phyloP scores from a whole-genome alignment of 2,113 vertebrate species.

The Nothocercus julius region DNA sequence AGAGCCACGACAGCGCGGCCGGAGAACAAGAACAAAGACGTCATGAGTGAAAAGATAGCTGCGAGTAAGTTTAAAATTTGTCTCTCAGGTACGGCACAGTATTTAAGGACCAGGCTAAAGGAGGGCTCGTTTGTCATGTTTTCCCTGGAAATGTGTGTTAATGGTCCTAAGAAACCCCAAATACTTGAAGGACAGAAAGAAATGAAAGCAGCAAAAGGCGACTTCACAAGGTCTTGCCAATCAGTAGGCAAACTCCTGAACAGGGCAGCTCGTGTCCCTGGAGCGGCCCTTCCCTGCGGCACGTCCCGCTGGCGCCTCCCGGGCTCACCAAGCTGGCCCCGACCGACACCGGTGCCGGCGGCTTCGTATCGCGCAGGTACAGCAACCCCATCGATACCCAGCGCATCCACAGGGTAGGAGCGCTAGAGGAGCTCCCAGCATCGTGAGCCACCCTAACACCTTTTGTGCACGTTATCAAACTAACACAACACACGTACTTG shows the following conservation, averaged over 20 bases:
- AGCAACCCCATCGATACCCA: accelerated
- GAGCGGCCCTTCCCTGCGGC: not conserved
- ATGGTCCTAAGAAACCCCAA: not conserved
- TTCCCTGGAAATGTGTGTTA: not conserved
- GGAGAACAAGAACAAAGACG: too few species aligned
- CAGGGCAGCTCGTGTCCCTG: not conserved
- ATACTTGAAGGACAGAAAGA: not conserved
- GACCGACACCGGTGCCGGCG: not conserved
- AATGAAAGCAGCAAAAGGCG: not conserved
- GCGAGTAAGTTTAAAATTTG: not conserved
- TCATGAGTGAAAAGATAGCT: not conserved
- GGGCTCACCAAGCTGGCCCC: too few species aligned
- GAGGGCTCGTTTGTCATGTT: not conserved
- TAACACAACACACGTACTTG: not conserved
- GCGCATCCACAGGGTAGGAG: not conserved
- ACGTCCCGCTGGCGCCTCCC: not conserved
- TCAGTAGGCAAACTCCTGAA: not conserved
- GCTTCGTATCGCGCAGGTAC: not conserved
- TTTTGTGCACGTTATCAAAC: not conserved
- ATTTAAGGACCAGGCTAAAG: not conserved
- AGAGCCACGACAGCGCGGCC: too few species aligned
- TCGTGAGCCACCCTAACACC: not conserved
- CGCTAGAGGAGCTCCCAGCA: not conserved
- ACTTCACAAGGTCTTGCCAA: not conserved
- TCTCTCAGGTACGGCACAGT: not conserved